Evolutionary conservation across 1,140 invertebrate genomes (phyloP).

Genomic region (Elymnias hypermnestra): DNA sequence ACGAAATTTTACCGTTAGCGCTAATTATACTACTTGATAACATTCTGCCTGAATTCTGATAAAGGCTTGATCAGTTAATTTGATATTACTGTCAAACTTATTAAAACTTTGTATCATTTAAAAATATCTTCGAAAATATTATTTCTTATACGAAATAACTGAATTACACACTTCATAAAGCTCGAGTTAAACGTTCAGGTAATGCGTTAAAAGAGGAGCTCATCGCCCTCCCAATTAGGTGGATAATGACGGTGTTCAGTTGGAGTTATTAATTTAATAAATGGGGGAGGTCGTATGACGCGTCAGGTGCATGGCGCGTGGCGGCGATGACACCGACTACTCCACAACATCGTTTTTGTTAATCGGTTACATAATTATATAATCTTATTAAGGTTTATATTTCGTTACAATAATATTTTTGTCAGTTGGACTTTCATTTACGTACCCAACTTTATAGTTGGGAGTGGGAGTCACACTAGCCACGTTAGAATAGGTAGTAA

Average conservation of each 20-base stretch:
- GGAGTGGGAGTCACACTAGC: no score
- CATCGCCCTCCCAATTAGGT: slow-evolving; percentile 68
- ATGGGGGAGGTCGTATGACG: slow-evolving; percentile 55
- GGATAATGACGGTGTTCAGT: slow-evolving; percentile 68
- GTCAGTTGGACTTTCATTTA: no score
- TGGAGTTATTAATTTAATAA: slow-evolving; percentile 75
- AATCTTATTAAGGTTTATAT: no score
- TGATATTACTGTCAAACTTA: slow-evolving; percentile 21
- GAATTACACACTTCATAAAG: slow-evolving; percentile 68
- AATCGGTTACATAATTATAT: slow-evolving; percentile 7
- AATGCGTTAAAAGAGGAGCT: slow-evolving; percentile 66
- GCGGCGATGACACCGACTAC: slow-evolving; percentile 18
- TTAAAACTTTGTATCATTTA: slow-evolving; percentile 2
- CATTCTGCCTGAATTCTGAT: slow-evolving; percentile 31
- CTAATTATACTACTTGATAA: slow-evolving; percentile 60
- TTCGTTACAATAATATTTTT: no score
- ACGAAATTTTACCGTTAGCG: slow-evolving; percentile 61
- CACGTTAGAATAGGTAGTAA: no score
- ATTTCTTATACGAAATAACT: slow-evolving; percentile 3
- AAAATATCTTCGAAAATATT: not conserved
- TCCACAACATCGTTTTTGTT: slow-evolving; percentile 7
- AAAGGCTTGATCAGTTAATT: slow-evolving; percentile 40
- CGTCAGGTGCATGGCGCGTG: slow-evolving; percentile 52
- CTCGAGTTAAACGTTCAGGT: slow-evolving; percentile 56
- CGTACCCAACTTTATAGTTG: no score